Base-by-base conservation (phyloP, 2,113 vertebrate genomes). In the Onychostoma macrolepis region DNA sequence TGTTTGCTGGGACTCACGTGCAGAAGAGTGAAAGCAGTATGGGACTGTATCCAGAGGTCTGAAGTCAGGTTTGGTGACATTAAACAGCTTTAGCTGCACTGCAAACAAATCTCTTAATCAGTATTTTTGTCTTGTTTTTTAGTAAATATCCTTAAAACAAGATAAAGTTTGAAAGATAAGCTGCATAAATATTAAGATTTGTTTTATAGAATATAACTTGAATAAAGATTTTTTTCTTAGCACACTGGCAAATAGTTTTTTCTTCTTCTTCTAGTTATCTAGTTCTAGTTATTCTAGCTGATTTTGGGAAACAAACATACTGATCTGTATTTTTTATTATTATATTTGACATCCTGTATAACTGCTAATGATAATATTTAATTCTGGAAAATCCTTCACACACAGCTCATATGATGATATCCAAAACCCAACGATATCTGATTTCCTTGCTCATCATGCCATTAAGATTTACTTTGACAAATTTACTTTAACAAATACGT, bases 1-100 rank as follows among this genome's bases (percentile, higher is more conserved):
- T 93, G 93, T 89, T 90, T 4, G 61, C 80, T 50, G 74, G 61
- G 36, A 48, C 88, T 80, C 80, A 69, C 84, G 45, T 83, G 71
- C 13, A 43, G n/a, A 13, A 56, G 21, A 80, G 65, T 33, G 26
- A 6, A 11, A 21, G n/a, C 58, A 63, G 53, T 81, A 65, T 65
- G 80, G 50, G 38, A 86, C 26, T 6, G 24, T 75, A 19, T 13
- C 9, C 10, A 28, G 33, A 69, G 43, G 43, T 53, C 17, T 53
- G 12, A 43, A 58, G 83, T 90, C 90, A 79, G 65, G 12, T 65
- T 56, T 45, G 71, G 45, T 11, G 13, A 38, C 12, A 3, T 48
- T 61, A 82, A 85, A 48, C 4, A 43, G 33, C n/a, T 76, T 45
- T 48, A 26, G 41, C 72, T 76, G 43, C 85, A 84, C n/a, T 30